These are phyloP conservation scores for Camponotus vicinus DNA, from an alignment of 1,140 invertebrate species.

Conservation along the genomic window DNA sequence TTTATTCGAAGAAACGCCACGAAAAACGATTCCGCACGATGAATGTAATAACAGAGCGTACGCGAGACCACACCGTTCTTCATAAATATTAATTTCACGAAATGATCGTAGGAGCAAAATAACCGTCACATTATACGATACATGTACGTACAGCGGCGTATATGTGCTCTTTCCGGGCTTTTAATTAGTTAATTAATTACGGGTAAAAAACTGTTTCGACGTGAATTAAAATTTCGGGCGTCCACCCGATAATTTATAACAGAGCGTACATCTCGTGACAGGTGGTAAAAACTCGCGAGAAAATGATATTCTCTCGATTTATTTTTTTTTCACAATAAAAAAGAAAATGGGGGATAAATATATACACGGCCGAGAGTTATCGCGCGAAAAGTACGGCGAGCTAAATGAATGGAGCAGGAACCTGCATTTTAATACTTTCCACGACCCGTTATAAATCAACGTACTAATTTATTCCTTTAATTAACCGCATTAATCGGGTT, in stretches of 20 bases:
- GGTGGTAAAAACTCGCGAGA: conserved; percentile 44
- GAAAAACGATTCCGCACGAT: neutral
- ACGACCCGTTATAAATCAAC: conserved; percentile 60
- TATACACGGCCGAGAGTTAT: conserved; percentile 1
- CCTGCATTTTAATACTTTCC: conserved; percentile 73
- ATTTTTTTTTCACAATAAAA: conserved; percentile 58
- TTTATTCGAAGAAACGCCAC: conserved; percentile 13
- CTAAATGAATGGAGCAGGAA: conserved; percentile 15
- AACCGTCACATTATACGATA: conserved; percentile 16
- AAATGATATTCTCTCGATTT: conserved; percentile 70
- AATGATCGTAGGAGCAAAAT: conserved; percentile 64
- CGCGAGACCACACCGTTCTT: conserved; percentile 11
- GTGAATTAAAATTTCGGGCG: conserved; percentile 49
- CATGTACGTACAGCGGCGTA: neutral
- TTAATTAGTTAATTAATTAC: conserved; percentile 68
- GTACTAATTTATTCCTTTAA: conserved; percentile 73
- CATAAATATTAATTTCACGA: conserved; percentile 76
- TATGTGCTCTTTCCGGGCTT: neutral
- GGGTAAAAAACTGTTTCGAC: conserved; percentile 58
- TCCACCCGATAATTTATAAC: conserved; percentile 53
- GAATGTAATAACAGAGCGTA: conserved; percentile 29
- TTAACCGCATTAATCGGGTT: conserved; percentile 67
- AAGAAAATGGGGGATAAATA: neutral
- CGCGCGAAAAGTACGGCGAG: conserved; percentile 2
- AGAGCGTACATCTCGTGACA: conserved; percentile 26